Evolutionary conservation across 2,797 vertebrate species (phyloP).

Genomic region (Lepilemur septentrionalis): DNA sequence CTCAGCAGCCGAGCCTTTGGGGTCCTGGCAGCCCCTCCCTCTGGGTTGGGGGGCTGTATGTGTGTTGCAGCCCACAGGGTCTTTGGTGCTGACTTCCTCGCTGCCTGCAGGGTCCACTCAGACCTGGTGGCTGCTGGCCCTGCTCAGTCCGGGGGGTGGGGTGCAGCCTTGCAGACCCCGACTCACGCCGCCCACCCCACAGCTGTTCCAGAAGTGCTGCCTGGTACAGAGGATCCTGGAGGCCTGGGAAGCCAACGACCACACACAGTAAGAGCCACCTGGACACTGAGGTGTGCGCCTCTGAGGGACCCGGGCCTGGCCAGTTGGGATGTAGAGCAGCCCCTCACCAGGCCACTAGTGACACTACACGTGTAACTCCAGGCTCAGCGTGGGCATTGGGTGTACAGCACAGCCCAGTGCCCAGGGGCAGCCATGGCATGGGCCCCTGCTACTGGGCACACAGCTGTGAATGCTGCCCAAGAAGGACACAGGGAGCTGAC

Average conservation of each 20-base stretch:
- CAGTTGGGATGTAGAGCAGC: background rate
- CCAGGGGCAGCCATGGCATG: fast-evolving
- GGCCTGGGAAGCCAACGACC: conserved; percentile 98
- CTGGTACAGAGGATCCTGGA: conserved; percentile 96
- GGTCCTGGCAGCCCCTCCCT: background rate
- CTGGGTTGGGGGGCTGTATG: background rate
- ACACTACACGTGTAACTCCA: background rate
- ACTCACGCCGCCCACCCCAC: conserved; percentile 4
- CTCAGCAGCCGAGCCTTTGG: background rate
- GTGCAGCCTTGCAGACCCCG: background rate
- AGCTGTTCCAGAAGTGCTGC: conserved; percentile 97
- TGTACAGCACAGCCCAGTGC: background rate
- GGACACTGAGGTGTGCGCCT: background rate
- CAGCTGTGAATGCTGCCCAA: background rate
- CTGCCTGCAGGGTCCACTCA: background rate
- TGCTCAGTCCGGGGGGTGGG: background rate
- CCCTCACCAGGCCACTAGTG: background rate
- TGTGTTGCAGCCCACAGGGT: background rate
- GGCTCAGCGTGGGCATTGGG: background rate
- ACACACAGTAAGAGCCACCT: conserved; percentile 91
- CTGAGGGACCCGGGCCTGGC: background rate
- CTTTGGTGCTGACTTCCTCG: background rate
- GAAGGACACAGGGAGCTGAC: background rate
- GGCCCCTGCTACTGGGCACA: background rate
- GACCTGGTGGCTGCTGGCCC: background rate